Evolutionary conservation across 2,888 invertebrate genomes (phyloP).

Genomic region (Brenthis ino): DNA sequence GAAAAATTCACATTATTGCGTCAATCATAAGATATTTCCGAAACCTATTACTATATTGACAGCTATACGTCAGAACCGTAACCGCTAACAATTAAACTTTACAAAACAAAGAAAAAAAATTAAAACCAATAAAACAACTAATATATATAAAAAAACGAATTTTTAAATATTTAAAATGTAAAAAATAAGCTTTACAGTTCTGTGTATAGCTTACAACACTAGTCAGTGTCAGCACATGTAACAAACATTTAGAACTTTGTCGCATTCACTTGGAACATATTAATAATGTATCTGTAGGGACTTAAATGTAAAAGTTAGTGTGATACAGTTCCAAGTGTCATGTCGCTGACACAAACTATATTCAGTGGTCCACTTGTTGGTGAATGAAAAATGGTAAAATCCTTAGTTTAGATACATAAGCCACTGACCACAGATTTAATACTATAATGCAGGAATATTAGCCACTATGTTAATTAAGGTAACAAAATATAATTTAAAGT

Average conservation of each 20-base stretch:
- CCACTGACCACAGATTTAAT: slow-evolving; percentile 27
- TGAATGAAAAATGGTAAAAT: slow-evolving; percentile 21
- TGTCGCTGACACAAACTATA: slow-evolving; percentile 1
- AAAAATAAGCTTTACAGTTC: slow-evolving; percentile 2
- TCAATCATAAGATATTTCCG: slow-evolving; percentile 18
- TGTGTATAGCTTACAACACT: slow-evolving; percentile 16
- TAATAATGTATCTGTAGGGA: neutral
- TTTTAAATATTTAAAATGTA: slow-evolving; percentile 16
- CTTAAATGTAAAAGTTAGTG: neutral
- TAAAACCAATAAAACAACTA: slow-evolving; percentile 20
- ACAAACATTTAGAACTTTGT: no score
- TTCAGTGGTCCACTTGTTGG: slow-evolving; percentile 22
- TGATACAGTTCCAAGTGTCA: slow-evolving; percentile 17
- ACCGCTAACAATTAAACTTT: slow-evolving; percentile 11
- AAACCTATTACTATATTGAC: slow-evolving; percentile 13
- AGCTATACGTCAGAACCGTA: slow-evolving; percentile 12
- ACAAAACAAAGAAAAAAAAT: slow-evolving; percentile 9
- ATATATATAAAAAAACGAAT: slow-evolving; percentile 10
- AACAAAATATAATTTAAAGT: slow-evolving; percentile 31
- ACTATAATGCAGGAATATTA: slow-evolving; percentile 30
- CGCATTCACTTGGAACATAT: slow-evolving; percentile 3
- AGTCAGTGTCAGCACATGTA: slow-evolving; percentile 2
- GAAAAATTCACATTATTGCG: slow-evolving; percentile 17
- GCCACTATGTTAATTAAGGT: slow-evolving; percentile 32
- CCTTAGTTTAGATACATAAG: slow-evolving; percentile 25